Percentiles rank a stretch among this genome's conserved stretches.
These are phyloP conservation scores for Caenorhabditis doughertyi DNA, from an alignment of 2,888 invertebrate genomes.

Conservation along the genomic window DNA sequence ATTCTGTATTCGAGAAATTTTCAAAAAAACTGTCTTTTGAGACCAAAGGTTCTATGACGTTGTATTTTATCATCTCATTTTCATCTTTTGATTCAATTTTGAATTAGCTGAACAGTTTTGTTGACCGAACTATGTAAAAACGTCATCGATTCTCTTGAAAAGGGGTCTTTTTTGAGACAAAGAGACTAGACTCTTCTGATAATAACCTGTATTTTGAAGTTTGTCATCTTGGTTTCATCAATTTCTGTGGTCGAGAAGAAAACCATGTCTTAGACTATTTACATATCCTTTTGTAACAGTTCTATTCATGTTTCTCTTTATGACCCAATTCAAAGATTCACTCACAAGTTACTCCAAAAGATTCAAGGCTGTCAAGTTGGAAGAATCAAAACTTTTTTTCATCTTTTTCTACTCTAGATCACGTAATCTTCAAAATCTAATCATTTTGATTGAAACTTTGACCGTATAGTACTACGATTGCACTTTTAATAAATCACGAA, in stretches of 20 bases:
- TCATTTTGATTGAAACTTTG: background rate
- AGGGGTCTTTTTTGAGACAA: slow-evolving; percentile 2
- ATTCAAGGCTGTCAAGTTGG: slow-evolving; percentile 14
- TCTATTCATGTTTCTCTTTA: slow-evolving; percentile 4
- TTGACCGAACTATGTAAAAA: slow-evolving; percentile 7
- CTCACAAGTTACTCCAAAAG: slow-evolving; percentile 9
- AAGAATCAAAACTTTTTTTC: background rate
- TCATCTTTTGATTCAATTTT: slow-evolving; percentile 6
- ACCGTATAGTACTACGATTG: slow-evolving; percentile 10
- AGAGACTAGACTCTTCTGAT: slow-evolving; percentile 18
- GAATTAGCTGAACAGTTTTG: slow-evolving; percentile 24
- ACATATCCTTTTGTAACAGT: background rate
- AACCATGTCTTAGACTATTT: background rate
- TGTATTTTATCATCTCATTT: background rate
- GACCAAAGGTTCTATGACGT: background rate
- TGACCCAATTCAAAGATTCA: slow-evolving; percentile 28
- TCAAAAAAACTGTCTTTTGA: background rate
- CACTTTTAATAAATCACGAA: slow-evolving; percentile 24
- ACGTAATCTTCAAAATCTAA: slow-evolving; percentile 39
- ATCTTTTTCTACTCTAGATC: background rate
- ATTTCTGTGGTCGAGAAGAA: background rate
- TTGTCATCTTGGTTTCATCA: slow-evolving; percentile 2
- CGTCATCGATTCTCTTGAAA: slow-evolving; percentile 14
- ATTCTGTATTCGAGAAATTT: background rate
- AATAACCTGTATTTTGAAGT: slow-evolving; percentile 19